phyloP scores from a whole-genome alignment of 2,113 vertebrate genomes.

The Phainopepla nitens region DNA sequence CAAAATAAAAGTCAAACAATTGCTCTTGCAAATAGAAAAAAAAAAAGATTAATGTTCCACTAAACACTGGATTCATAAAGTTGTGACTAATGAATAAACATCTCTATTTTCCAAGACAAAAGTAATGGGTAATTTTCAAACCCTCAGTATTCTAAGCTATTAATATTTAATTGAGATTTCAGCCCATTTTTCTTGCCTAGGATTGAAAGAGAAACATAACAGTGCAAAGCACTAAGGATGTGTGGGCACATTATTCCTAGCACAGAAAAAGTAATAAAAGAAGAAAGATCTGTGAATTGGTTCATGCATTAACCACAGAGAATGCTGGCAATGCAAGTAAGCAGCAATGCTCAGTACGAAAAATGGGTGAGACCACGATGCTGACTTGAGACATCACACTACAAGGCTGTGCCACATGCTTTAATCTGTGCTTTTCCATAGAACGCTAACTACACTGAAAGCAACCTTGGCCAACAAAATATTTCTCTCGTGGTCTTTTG shows the following conservation, averaged over 20 bases:
- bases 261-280: background rate
- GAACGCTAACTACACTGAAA: background rate
- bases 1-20: background rate
- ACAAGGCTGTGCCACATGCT: background rate
- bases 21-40: background rate
- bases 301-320: background rate
- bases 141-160: background rate
- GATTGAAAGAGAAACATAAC: background rate
- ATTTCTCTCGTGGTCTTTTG: background rate
- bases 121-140: conserved; percentile 10
- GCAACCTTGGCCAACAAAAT: background rate
- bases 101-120: conserved; percentile 11
- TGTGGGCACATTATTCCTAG: background rate
- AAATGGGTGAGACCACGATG: background rate
- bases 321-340: background rate
- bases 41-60: background rate
- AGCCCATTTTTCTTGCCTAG: background rate
- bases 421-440: background rate
- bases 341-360: background rate
- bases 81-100: conserved; percentile 34
- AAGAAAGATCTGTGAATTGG: background rate
- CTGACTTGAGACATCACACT: background rate
- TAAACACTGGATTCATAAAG: conserved; percentile 8
- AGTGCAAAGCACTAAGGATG: background rate
- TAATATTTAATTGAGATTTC: conserved; percentile 38